Conservation (phyloP, 2,113 vertebrate species). For the Gambusia holbrooki region DNA sequence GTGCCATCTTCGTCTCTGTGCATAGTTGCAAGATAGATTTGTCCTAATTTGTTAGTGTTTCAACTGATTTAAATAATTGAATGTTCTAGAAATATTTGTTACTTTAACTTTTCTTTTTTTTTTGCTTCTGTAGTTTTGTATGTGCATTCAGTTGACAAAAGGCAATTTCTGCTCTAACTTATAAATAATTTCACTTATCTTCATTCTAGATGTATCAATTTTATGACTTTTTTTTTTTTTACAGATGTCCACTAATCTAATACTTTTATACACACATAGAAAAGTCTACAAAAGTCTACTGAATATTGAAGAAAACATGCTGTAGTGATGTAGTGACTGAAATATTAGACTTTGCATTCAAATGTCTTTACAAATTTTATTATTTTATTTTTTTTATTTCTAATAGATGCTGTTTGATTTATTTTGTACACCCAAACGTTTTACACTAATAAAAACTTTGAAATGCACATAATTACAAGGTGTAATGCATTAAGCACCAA, state of each 20-base stretch:
- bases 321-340: too few species aligned
- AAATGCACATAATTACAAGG: background rate
- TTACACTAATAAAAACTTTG: background rate
- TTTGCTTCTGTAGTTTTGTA: background rate
- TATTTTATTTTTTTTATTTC: too few species aligned
- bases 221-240: too few species aligned
- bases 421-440: background rate
- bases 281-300: too few species aligned
- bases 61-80: background rate
- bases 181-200: too few species aligned
- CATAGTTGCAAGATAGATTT: background rate
- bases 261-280: too few species aligned
- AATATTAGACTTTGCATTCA: too few species aligned
- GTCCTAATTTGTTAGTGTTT: background rate
- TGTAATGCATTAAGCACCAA: background rate
- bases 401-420: background rate
- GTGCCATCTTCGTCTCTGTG: background rate
- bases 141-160: background rate
- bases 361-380: too few species aligned
- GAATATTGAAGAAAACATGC: too few species aligned
- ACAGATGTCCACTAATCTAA: too few species aligned
- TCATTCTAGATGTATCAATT: too few species aligned
- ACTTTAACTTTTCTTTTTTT: background rate
- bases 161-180: too few species aligned
- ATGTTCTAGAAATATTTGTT: background rate